A percentile compares a stretch with the other conserved stretches of the same genome.
phyloP scores from a whole-genome alignment of 1,140 invertebrate species.

The Drosophila bocki region DNA sequence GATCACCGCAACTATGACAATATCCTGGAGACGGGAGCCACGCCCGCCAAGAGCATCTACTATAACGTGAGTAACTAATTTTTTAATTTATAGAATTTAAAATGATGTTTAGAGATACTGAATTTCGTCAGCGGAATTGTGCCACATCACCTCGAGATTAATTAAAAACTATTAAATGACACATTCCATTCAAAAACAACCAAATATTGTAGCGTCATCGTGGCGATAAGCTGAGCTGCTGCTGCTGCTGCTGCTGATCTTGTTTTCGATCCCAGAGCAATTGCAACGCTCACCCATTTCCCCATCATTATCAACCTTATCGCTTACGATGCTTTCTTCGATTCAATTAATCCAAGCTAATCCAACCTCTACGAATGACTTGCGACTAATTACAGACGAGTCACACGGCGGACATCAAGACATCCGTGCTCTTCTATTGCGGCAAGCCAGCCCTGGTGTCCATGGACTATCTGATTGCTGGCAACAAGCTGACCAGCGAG shows the following conservation, averaged over 20 bases:
- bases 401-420: conserved; percentile 92
- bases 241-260: conserved; percentile 14
- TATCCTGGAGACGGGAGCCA: conserved; percentile 90
- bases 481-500: conserved; percentile 87
- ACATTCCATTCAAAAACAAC: conserved; percentile 35
- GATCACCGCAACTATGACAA: conserved; percentile 95
- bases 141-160: conserved; percentile 17
- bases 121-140: conserved; percentile 4
- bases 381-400: conserved; percentile 88
- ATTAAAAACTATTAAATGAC: conserved; percentile 69
- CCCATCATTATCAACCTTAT: conserved; percentile 19
- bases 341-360: conserved; percentile 29
- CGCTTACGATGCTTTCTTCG: conserved; percentile 4
- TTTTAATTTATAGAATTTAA: neutral
- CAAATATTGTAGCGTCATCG: conserved; percentile 47
- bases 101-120: neutral
- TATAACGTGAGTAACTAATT: conserved; percentile 90
- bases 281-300: conserved; percentile 11
- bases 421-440: conserved; percentile 91
- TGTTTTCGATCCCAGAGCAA: conserved; percentile 16
- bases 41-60: conserved; percentile 93
- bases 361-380: conserved; percentile 41
- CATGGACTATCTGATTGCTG: conserved; percentile 91
- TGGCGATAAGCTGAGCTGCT: conserved; percentile 34
- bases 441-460: conserved; percentile 91